Percentiles rank a stretch among this genome's conserved stretches.
These are phyloP conservation scores for Scaptomyza pallida DNA, from an alignment of 1,140 invertebrate genomes.

Conservation along the genomic window DNA sequence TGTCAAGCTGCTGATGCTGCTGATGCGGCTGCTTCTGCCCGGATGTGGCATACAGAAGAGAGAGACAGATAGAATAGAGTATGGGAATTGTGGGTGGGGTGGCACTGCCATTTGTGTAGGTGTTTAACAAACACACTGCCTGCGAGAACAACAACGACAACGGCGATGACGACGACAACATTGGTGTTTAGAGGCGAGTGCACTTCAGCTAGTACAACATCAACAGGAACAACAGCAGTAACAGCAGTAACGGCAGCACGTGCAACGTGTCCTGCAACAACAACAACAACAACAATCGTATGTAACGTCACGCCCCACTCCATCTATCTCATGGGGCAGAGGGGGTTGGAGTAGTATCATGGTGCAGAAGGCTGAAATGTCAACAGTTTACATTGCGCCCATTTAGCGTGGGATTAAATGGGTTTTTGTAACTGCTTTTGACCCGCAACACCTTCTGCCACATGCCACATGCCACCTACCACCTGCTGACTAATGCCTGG, in stretches of 20 bases:
- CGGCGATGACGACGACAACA: slow-evolving; percentile 45
- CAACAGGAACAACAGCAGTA: slow-evolving; percentile 2
- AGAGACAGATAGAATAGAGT: background rate
- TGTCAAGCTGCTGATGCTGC: slow-evolving; percentile 48
- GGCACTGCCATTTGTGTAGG: slow-evolving; percentile 66
- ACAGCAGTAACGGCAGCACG: slow-evolving; percentile 41
- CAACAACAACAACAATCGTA: slow-evolving; percentile 23
- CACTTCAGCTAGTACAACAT: slow-evolving; percentile 48
- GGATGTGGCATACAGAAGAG: background rate
- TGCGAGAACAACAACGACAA: slow-evolving; percentile 39
- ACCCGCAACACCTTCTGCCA: slow-evolving; percentile 17
- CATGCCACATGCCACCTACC: background rate
- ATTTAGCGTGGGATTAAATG: slow-evolving; percentile 79
- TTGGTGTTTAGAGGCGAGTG: slow-evolving; percentile 65
- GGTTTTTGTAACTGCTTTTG: slow-evolving; percentile 63
- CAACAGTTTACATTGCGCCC: slow-evolving; percentile 80
- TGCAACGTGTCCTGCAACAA: slow-evolving; percentile 56
- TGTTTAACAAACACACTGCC: slow-evolving; percentile 74
- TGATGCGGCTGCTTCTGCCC: background rate
- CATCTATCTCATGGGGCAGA: background rate
- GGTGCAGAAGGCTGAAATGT: slow-evolving; percentile 67
- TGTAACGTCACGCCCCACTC: slow-evolving; percentile 19
- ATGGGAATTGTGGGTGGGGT: background rate
- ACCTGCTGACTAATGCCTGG: background rate
- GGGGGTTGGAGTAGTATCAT: slow-evolving; percentile 52